Conservation (phyloP, 2,797 vertebrate species). For the Uromys caudimaculatus region DNA sequence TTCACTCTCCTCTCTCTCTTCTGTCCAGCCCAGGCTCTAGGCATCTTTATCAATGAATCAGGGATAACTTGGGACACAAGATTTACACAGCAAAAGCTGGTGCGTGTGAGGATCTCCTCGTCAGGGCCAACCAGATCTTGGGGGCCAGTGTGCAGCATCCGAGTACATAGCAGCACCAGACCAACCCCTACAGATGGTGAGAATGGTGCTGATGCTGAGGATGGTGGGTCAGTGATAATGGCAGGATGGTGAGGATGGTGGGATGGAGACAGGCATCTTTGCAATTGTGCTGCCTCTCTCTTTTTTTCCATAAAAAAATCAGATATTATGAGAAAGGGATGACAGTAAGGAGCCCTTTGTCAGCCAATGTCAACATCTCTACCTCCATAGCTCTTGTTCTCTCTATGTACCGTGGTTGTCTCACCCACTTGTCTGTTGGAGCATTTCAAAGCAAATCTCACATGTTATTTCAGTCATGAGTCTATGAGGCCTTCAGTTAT, state of each 20-base stretch:
- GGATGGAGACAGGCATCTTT: not conserved
- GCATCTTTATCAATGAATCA: too few relatives aligned
- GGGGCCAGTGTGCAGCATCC: too few relatives aligned
- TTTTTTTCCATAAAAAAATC: not conserved
- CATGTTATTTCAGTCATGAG: not conserved
- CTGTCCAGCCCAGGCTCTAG: too few relatives aligned
- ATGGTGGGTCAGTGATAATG: not conserved
- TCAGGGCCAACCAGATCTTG: too few relatives aligned
- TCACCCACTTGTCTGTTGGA: not conserved
- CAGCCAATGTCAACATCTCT: not conserved
- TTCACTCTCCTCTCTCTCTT: too few relatives aligned
- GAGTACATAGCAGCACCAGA: too few relatives aligned
- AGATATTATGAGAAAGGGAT: not conserved
- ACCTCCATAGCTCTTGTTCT: not conserved
- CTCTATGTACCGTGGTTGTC: not conserved
- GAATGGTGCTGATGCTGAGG: not conserved
- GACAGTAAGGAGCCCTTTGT: not conserved
- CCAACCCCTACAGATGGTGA: too few relatives aligned
- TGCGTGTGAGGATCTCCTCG: too few relatives aligned
- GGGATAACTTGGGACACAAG: too few relatives aligned
- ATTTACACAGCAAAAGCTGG: too few relatives aligned
- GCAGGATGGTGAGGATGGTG: too few relatives aligned
- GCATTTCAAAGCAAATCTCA: slow-evolving; percentile 21
- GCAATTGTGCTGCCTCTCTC: not conserved
- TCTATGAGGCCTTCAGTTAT: not conserved